phyloP scores from a whole-genome alignment of 1,140 invertebrate genomes.

The Nylanderia fulva region DNA sequence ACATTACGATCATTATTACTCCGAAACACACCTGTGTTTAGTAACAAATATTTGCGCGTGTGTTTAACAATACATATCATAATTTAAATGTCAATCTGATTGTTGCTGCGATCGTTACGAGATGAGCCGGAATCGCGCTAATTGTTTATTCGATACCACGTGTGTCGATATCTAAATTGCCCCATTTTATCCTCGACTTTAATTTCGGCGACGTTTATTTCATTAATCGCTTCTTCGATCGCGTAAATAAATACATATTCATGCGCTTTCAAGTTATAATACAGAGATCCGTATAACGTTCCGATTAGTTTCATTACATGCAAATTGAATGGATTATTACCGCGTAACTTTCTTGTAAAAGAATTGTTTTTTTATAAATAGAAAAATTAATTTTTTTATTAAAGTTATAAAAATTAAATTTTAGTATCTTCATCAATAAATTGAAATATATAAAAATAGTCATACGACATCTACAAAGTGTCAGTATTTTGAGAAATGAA shows the following conservation, averaged over 20 bases:
- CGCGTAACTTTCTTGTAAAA: neutral
- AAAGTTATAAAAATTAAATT: too few relatives aligned
- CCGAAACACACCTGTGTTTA: neutral
- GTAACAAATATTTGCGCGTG: too few relatives aligned
- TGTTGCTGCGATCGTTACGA: neutral
- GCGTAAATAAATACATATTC: neutral
- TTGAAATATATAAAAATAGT: too few relatives aligned
- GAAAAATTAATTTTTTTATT: too few relatives aligned
- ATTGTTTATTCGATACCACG: neutral
- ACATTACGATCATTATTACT: neutral
- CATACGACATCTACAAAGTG: too few relatives aligned
- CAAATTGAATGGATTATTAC: neutral
- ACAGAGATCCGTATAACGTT: neutral
- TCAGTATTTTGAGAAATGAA: too few relatives aligned
- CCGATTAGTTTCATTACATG: neutral
- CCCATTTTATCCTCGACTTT: neutral
- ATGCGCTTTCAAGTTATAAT: neutral
- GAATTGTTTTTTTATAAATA: too few relatives aligned
- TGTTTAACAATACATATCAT: neutral
- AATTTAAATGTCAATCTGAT: slow-evolving; percentile 20
- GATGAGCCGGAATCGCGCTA: neutral
- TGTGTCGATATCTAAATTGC: neutral
- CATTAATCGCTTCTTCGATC: neutral
- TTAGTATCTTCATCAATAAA: too few relatives aligned
- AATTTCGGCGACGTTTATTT: neutral